These are phyloP conservation scores for Drosophila navojoa DNA, from an alignment of 1,140 invertebrate species.

Conservation along the genomic window DNA sequence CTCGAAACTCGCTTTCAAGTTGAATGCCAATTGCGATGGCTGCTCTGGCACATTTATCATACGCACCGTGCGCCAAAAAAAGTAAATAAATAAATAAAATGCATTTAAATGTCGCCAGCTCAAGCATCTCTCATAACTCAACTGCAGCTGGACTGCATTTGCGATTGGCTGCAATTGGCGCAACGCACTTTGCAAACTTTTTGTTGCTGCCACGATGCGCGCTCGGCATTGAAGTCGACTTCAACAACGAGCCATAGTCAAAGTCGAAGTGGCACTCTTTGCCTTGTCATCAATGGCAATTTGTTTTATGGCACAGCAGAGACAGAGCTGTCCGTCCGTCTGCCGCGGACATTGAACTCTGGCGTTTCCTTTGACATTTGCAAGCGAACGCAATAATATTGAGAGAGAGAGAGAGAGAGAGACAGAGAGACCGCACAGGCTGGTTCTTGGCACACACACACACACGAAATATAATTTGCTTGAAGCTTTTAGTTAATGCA, in stretches of 20 bases:
- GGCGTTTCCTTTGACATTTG: slow-evolving; percentile 45
- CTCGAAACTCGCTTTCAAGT: slow-evolving; percentile 59
- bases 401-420: no score
- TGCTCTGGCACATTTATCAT: slow-evolving; percentile 67
- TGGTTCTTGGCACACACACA: slow-evolving; percentile 1
- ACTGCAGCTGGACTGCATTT: slow-evolving; percentile 36
- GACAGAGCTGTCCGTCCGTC: slow-evolving; percentile 55
- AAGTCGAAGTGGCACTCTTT: not conserved
- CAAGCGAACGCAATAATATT: not conserved
- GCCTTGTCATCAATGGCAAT: slow-evolving; percentile 64
- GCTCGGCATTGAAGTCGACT: slow-evolving; percentile 32
- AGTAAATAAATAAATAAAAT: slow-evolving; percentile 30
- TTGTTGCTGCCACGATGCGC: slow-evolving; percentile 26
- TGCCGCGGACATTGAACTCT: slow-evolving; percentile 65
- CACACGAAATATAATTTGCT: not conserved
- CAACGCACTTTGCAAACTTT: slow-evolving; percentile 47
- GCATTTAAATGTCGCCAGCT: slow-evolving; percentile 65
- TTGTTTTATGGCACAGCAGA: slow-evolving; percentile 72
- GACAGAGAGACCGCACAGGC: not conserved
- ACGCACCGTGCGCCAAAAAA: slow-evolving; percentile 57
- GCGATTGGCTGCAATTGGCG: slow-evolving; percentile 39
- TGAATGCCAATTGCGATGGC: slow-evolving; percentile 56
- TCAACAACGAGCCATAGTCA: not conserved
- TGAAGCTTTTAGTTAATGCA: slow-evolving; percentile 11
- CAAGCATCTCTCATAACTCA: slow-evolving; percentile 64